These are phyloP conservation scores for Petrocephalus microphthalmus DNA, from an alignment of 2,113 vertebrate species.

Conservation along the genomic window DNA sequence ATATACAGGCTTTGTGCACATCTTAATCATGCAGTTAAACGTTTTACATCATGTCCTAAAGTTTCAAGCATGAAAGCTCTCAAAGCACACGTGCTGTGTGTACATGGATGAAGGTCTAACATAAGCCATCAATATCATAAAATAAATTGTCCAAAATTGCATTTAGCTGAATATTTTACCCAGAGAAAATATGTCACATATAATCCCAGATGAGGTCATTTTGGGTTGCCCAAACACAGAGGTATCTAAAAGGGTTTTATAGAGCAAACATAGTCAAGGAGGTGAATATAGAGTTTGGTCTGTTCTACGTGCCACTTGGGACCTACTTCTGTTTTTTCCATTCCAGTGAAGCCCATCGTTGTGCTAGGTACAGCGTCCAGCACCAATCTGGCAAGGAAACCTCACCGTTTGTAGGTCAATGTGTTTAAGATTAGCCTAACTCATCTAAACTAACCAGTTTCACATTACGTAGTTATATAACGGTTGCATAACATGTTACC, in stretches of 20 bases:
- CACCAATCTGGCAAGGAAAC: neutral
- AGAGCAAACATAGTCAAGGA: neutral
- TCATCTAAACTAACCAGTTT: neutral
- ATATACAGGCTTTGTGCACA: neutral
- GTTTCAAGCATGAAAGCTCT: neutral
- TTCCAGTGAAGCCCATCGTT: neutral
- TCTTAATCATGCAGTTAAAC: neutral
- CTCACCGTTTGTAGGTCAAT: neutral
- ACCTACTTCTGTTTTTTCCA: neutral
- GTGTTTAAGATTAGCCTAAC: neutral
- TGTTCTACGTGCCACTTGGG: neutral
- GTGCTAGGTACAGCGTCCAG: neutral
- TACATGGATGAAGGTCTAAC: neutral
- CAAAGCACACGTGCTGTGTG: neutral
- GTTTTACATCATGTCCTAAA: neutral
- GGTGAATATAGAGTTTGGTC: neutral
- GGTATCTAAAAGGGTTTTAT: neutral
- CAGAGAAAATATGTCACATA: neutral
- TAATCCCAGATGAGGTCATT: constrained; percentile 8
- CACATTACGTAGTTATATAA: neutral
- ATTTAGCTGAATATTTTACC: neutral
- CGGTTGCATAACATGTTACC: neutral
- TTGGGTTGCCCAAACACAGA: neutral
- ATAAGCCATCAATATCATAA: neutral
- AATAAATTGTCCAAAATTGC: neutral